phyloP scores from a whole-genome alignment of 2,888 invertebrate species.

The Sminthurides aquaticus region DNA sequence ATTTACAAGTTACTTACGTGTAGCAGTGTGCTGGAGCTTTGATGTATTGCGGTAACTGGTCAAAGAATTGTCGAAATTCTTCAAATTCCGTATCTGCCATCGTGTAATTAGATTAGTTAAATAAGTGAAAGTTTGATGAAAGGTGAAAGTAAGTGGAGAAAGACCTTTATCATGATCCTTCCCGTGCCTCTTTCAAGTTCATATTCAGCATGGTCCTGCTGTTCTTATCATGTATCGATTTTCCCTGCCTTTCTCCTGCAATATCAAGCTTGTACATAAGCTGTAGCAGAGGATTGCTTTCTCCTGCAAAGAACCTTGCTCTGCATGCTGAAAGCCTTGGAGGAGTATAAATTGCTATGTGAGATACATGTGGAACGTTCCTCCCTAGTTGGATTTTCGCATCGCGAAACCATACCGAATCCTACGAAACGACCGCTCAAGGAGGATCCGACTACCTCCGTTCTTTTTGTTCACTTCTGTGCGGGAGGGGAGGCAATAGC shows the following conservation, averaged over 20 bases:
- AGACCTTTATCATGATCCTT: not conserved
- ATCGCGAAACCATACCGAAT: too few relatives aligned
- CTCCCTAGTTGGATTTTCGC: too few relatives aligned
- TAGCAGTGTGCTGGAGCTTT: slow-evolving; percentile 75
- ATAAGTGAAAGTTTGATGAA: not conserved
- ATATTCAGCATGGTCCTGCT: too few relatives aligned
- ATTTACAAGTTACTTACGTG: slow-evolving; percentile 75
- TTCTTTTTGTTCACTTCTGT: too few relatives aligned
- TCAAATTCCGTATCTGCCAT: slow-evolving; percentile 93
- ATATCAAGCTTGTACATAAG: too few relatives aligned
- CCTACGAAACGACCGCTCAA: too few relatives aligned
- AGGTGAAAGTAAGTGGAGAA: not conserved
- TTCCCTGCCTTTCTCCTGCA: not conserved
- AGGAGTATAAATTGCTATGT: too few relatives aligned
- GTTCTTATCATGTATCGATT: not conserved
- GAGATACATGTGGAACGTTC: too few relatives aligned
- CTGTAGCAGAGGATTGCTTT: too few relatives aligned
- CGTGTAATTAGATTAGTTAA: slow-evolving; percentile 12
- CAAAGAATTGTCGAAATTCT: slow-evolving; percentile 80
- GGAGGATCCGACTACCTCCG: too few relatives aligned
- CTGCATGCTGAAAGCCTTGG: not conserved
- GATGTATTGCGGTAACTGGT: slow-evolving; percentile 68
- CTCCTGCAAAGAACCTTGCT: not conserved
- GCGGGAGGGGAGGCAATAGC: too few relatives aligned
- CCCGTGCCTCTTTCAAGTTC: not conserved